Evolutionary conservation across 1,140 invertebrate genomes (phyloP).

Genomic region (Pseudomyrmex concolor): DNA sequence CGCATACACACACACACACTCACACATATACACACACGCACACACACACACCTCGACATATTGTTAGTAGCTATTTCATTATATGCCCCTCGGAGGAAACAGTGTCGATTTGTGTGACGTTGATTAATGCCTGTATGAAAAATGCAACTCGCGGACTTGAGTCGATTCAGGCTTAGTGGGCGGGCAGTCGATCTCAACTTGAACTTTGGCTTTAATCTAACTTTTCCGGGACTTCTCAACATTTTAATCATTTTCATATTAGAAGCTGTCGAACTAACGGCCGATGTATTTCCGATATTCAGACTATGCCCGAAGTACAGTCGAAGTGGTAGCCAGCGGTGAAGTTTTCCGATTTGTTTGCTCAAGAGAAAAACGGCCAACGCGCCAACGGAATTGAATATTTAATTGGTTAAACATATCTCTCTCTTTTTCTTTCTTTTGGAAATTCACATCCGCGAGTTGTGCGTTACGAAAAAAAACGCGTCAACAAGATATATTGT

Average conservation of each 20-base stretch:
- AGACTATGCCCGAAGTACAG: slow-evolving; percentile 16
- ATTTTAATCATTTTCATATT: slow-evolving; percentile 76
- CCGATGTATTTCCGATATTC: slow-evolving; percentile 71
- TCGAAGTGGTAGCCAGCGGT: slow-evolving; percentile 11
- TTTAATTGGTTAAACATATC: slow-evolving; percentile 43
- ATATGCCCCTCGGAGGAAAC: slow-evolving; percentile 14
- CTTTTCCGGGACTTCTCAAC: slow-evolving; percentile 71
- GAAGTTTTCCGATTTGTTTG: slow-evolving; percentile 46
- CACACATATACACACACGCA: too few species aligned
- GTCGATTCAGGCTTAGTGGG: slow-evolving; percentile 11
- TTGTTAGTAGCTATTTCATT: slow-evolving; percentile 56
- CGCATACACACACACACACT: too few species aligned
- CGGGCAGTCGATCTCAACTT: slow-evolving; percentile 38
- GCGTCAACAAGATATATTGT: neutral
- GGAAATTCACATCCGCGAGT: neutral
- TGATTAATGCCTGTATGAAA: slow-evolving; percentile 58
- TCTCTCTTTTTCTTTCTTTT: too few species aligned
- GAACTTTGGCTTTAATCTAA: slow-evolving; percentile 76
- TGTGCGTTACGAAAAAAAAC: neutral
- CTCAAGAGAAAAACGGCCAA: slow-evolving; percentile 5
- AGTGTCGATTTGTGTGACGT: slow-evolving; percentile 50
- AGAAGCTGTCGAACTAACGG: slow-evolving; percentile 68
- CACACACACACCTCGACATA: slow-evolving; percentile 16
- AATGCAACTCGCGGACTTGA: slow-evolving; percentile 35
- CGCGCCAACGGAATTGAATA: slow-evolving; percentile 18